Base-by-base conservation (phyloP, 2,113 vertebrate genomes). In the Ptilorrhoa leucosticta region DNA sequence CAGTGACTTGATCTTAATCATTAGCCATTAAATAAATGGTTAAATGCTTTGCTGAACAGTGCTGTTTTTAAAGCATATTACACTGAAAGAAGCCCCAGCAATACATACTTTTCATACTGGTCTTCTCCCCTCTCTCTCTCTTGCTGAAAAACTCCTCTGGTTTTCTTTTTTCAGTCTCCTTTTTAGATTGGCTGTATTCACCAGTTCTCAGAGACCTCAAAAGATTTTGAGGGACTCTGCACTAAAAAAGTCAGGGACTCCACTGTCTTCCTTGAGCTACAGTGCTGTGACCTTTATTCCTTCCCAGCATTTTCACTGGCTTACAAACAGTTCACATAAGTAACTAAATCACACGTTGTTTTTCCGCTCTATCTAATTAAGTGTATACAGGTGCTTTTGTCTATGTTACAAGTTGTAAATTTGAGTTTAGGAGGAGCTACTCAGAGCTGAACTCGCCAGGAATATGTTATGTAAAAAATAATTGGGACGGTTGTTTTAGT, bases 1-100 rank as follows among this genome's bases (percentile, higher is more conserved):
- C 31, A 87, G 33, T 13, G 66, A 44, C 40, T 94, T 89, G 69
- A 93, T 89, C 31, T 69, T 91, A 84, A 93, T 93, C 65, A 95
- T 85, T 64, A 94, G 48, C 40, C 61, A 40, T 91, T 83, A 96
- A 84, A 89, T 73, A 84, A 75, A 68, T 89, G 30, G 50, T 89
- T 83, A 78, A 91, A 75, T 7, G 18, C 64, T 83, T 75, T 91
- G 47, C 51, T 75, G 77, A 82, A 61, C 20, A 89, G 56, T 26
- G 30, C 13, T 87, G 24, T 33, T 82, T 90, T 81, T 71, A 84
- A 79, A 87, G n/a, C n/a, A 73, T 2, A 13, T 47, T 37, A 21
- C 31, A 50, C 20, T 57, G 64, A 78, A 87, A 70, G 40, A 68
- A 78, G 40, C 5, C 19, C 18, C 33, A 64, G 5, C 6, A 70